A percentile compares a stretch with the other conserved stretches of the same genome.
Conservation (phyloP, 2,888 invertebrate genomes). For the Oscheius onirici region DNA sequence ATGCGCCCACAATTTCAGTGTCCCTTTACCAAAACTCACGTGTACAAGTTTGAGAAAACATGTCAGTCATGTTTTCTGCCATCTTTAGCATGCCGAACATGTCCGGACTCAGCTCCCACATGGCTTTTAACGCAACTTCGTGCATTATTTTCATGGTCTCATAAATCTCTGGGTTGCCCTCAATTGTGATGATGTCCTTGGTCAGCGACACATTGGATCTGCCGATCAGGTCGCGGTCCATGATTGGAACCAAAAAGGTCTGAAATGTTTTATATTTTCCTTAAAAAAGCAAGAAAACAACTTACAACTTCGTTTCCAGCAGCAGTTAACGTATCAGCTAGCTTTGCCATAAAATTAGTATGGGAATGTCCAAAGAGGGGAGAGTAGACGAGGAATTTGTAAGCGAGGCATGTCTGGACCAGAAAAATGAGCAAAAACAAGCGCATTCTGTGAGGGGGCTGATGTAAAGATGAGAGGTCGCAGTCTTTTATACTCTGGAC, state of each 20-base stretch:
- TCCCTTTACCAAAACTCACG: not conserved
- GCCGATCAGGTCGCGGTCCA: not conserved
- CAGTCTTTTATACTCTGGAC: too few species aligned
- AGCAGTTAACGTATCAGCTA: conserved; percentile 45
- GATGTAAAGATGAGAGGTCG: too few species aligned
- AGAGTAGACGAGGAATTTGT: conserved; percentile 37
- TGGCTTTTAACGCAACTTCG: not conserved
- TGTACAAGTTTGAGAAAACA: not conserved
- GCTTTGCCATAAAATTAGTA: conserved; percentile 37
- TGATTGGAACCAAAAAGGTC: conserved; percentile 16
- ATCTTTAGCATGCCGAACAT: not conserved
- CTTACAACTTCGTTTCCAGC: conserved; percentile 50
- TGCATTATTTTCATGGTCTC: not conserved
- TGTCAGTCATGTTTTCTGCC: not conserved
- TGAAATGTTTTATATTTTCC: not conserved
- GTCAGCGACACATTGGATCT: not conserved
- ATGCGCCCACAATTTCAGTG: too few species aligned
- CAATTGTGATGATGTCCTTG: not conserved
- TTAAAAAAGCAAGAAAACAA: not conserved
- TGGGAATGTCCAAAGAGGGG: conserved; percentile 49
- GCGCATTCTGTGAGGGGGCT: too few species aligned
- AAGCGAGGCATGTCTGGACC: not conserved
- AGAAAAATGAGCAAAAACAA: too few species aligned
- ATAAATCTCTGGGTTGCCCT: not conserved
- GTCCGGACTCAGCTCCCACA: conserved; percentile 4